Evolutionary conservation across 2,797 vertebrate genomes (phyloP).

Genomic region (Phyllotis vaccarum): DNA sequence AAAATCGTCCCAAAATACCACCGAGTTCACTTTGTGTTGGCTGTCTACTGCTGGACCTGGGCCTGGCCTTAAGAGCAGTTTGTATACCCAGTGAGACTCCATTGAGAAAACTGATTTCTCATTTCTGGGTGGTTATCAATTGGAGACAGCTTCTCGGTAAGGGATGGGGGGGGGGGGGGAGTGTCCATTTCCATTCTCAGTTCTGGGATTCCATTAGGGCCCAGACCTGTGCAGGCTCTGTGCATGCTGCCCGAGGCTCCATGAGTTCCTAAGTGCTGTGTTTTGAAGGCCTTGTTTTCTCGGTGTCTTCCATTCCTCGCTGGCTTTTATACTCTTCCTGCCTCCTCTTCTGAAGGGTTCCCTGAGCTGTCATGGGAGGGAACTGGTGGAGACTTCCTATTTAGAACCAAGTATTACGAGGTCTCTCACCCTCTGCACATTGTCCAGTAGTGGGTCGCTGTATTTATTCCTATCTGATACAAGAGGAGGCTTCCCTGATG

Average conservation of each 20-base stretch:
- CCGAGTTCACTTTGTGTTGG: neutral
- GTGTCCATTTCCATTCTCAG: neutral
- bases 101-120: neutral
- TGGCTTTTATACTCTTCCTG: neutral
- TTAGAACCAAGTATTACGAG: neutral
- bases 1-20: neutral
- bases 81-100: neutral
- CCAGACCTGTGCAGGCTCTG: neutral
- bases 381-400: neutral
- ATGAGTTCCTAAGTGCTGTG: neutral
- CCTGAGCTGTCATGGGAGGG: neutral
- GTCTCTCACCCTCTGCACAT: neutral
- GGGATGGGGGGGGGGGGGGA: neutral
- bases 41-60: neutral
- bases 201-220: neutral
- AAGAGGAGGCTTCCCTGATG: neutral
- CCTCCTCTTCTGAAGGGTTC: neutral
- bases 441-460: neutral
- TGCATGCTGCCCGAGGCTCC: neutral
- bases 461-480: neutral
- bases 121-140: neutral
- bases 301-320: neutral
- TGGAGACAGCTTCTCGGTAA: neutral
- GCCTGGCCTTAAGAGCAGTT: neutral
- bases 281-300: neutral